A percentile compares a stretch with the other conserved stretches of the same genome.
Evolutionary conservation across 2,888 invertebrate genomes (phyloP).

Genomic region (Heteromurus nitidus): DNA sequence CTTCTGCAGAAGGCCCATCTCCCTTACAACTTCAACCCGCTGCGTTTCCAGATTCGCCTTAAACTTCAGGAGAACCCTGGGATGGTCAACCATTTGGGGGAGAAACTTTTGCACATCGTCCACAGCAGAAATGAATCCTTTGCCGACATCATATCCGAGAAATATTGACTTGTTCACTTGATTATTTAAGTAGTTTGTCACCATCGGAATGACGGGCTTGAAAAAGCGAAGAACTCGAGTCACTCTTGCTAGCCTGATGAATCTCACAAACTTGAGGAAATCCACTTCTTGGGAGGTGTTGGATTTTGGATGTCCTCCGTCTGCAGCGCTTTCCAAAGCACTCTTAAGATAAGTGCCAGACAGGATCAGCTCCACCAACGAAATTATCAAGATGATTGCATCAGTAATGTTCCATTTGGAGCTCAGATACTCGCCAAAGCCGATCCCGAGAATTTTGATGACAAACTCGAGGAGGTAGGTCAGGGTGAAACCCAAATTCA

Average conservation of each 20-base stretch:
- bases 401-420: constrained; percentile 69
- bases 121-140: constrained; percentile 80
- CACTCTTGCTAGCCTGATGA: constrained; percentile 77
- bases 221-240: constrained; percentile 75
- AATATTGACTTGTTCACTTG: constrained; percentile 80
- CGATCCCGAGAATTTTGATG: constrained; percentile 66
- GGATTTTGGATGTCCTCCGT: constrained; percentile 58
- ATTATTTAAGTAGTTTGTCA: constrained; percentile 78
- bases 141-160: constrained; percentile 81
- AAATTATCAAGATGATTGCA: constrained; percentile 58
- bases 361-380: constrained; percentile 76
- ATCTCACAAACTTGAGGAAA: constrained; percentile 77
- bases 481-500: constrained; percentile 54
- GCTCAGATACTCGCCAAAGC: constrained; percentile 62
- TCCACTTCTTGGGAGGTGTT: constrained; percentile 77
- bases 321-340: constrained; percentile 63
- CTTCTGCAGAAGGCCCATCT: constrained; percentile 79
- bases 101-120: constrained; percentile 80
- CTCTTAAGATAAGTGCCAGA: constrained; percentile 76
- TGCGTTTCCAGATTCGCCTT: constrained; percentile 72
- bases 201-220: constrained; percentile 77
- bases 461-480: constrained; percentile 64
- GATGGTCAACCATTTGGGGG: constrained; percentile 77
- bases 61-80: constrained; percentile 74
- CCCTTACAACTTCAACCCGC: constrained; percentile 77